A percentile compares a stretch with the other conserved stretches of the same genome.
These are phyloP conservation scores for human DNA, from an alignment of 2,113 vertebrate species.

Conservation along the genomic window DNA sequence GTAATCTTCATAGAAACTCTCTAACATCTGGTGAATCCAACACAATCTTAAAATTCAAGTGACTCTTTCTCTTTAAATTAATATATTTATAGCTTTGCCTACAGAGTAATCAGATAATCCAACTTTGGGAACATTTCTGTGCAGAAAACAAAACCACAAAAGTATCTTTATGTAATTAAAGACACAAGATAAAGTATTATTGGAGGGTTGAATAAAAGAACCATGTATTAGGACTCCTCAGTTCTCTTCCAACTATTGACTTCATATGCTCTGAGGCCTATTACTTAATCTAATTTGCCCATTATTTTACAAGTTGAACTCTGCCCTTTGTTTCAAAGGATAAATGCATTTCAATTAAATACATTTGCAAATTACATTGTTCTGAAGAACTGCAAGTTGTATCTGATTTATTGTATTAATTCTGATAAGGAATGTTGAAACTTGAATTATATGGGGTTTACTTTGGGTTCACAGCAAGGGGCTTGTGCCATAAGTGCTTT, in stretches of 20 bases:
- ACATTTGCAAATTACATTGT: constrained; percentile 18
- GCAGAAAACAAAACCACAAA: constrained; percentile 13
- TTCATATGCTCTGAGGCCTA: constrained; percentile 49
- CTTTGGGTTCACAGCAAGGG: neutral
- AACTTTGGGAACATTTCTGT: neutral
- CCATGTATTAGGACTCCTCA: neutral
- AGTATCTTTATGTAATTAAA: neutral
- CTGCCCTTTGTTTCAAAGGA: constrained; percentile 11
- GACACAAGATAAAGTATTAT: neutral
- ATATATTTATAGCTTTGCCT: neutral
- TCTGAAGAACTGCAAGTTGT: neutral
- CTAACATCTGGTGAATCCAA: neutral
- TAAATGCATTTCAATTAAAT: constrained; percentile 64
- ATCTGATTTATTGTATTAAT: neutral
- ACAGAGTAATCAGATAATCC: neutral
- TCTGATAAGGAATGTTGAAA: neutral
- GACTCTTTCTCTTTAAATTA: neutral
- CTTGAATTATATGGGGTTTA: neutral
- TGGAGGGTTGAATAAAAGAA: neutral
- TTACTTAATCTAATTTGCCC: constrained; percentile 42
- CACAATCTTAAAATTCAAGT: neutral
- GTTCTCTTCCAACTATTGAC: constrained; percentile 31
- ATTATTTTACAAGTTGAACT: constrained; percentile 47
- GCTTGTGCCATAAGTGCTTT: neutral
- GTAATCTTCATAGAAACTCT: neutral